phyloP scores from a whole-genome alignment of 2,888 invertebrate species.

The Limnephilus lunatus region DNA sequence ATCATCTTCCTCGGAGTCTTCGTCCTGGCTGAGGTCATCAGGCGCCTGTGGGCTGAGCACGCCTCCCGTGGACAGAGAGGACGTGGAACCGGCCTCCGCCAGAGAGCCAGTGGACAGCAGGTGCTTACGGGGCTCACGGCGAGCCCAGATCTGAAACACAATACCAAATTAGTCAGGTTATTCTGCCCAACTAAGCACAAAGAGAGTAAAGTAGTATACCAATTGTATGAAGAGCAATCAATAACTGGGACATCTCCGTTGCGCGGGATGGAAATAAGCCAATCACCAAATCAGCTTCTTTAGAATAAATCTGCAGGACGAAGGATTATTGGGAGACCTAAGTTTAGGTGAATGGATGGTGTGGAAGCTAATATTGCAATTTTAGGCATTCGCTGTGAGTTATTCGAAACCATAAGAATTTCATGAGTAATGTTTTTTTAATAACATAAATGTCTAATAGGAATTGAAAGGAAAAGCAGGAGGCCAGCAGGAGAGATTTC shows the following conservation, averaged over 20 bases:
- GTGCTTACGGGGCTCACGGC: constrained; percentile 91
- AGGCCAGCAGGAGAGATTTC: no score
- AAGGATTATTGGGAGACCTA: not conserved
- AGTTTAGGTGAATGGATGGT: not conserved
- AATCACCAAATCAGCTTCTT: not conserved
- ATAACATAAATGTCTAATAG: no score
- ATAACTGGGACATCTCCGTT: not conserved
- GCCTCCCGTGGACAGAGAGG: constrained; percentile 89
- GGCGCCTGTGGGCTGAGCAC: constrained; percentile 89
- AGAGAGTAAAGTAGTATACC: not conserved
- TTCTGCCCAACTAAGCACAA: not conserved
- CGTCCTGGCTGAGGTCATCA: constrained; percentile 87
- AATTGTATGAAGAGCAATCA: not conserved
- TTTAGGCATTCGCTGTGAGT: no score
- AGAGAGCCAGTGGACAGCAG: constrained; percentile 89
- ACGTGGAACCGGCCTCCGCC: constrained; percentile 90
- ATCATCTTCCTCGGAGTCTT: constrained; percentile 88
- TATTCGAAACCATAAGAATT: no score
- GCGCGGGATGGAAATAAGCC: not conserved
- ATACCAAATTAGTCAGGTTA: not conserved
- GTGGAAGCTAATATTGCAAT: no score
- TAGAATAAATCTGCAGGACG: not conserved
- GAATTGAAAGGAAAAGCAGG: not conserved
- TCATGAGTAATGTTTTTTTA: no score
- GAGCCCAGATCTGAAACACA: constrained; percentile 86